Evolutionary conservation across 64 coral and sea anemone genomes (phyloP).

Genomic region (Montipora foliosa): DNA sequence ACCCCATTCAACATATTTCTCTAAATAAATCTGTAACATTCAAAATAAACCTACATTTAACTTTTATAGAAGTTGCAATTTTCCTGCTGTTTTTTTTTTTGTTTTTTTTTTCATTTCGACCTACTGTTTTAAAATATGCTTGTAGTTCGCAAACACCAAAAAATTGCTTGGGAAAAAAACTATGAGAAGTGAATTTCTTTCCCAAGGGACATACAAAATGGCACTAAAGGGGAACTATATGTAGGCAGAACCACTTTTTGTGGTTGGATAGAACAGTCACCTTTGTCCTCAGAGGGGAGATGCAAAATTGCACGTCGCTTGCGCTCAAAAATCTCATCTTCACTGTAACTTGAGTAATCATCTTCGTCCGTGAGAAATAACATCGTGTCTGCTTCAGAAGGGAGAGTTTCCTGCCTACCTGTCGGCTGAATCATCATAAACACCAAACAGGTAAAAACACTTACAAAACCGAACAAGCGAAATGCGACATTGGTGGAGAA

Average conservation of each 20-base stretch:
- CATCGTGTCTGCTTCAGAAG: conserved; percentile 72
- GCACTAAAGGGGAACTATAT: conserved; percentile 78
- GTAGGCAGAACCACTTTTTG: conserved; percentile 67
- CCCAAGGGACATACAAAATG: conserved; percentile 75
- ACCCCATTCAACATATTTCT: too few relatives aligned
- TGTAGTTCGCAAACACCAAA: background rate
- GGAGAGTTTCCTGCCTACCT: conserved; percentile 67
- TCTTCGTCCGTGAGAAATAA: conserved; percentile 85
- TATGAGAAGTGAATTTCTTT: background rate
- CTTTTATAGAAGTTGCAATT: too few relatives aligned
- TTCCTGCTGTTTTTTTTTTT: too few relatives aligned
- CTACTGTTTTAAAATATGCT: too few relatives aligned
- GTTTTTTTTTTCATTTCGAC: too few relatives aligned
- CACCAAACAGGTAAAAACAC: conserved; percentile 70
- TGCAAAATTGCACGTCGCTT: conserved; percentile 60
- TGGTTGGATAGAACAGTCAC: background rate
- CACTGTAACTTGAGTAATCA: conserved; percentile 88
- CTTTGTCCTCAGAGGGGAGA: conserved; percentile 41
- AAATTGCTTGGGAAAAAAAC: background rate
- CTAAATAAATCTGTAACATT: too few relatives aligned
- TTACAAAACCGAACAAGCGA: conserved; percentile 71
- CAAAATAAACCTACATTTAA: too few relatives aligned
- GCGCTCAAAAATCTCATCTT: conserved; percentile 78
- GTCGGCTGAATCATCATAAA: conserved; percentile 80
- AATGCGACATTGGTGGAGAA: conserved; percentile 80